A percentile compares a stretch with the other conserved stretches of the same genome.
Conservation (phyloP, 2,797 vertebrate genomes). For the Urophycis tenuis region DNA sequence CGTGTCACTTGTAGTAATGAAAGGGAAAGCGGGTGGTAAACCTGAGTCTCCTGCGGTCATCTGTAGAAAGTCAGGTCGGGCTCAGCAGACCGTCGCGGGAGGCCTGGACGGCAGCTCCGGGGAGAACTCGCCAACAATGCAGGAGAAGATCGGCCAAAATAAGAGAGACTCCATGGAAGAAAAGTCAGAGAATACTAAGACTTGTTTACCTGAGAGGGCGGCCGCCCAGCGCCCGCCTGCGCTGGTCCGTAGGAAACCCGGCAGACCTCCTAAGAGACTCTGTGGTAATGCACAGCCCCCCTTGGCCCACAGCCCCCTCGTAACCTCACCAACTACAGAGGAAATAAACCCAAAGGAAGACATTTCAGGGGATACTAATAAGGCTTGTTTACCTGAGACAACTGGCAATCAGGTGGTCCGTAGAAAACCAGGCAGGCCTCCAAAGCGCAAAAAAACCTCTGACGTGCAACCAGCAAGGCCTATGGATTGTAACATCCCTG, state of each 20-base stretch:
- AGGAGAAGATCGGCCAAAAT: no score
- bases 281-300: no score
- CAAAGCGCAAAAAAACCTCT: not conserved
- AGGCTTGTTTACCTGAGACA: not conserved
- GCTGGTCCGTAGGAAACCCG: no score
- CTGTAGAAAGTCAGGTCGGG: constrained; percentile 37
- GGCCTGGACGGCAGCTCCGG: no score
- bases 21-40: constrained; percentile 17
- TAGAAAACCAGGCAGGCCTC: constrained; percentile 2
- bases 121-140: no score
- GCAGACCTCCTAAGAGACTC: constrained; percentile 42
- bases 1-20: constrained; percentile 22
- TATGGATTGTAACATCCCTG: not conserved
- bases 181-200: no score
- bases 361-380: not conserved
- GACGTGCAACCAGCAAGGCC: not conserved
- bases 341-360: not conserved
- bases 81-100: no score
- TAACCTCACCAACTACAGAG: not conserved
- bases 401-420: not conserved
- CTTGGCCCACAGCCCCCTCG: not conserved
- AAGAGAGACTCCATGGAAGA: no score
- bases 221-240: no score
- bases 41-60: constrained; percentile 33
- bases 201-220: no score